Base-by-base conservation (phyloP, 1,140 invertebrate species). In the Drosophila hydei region DNA sequence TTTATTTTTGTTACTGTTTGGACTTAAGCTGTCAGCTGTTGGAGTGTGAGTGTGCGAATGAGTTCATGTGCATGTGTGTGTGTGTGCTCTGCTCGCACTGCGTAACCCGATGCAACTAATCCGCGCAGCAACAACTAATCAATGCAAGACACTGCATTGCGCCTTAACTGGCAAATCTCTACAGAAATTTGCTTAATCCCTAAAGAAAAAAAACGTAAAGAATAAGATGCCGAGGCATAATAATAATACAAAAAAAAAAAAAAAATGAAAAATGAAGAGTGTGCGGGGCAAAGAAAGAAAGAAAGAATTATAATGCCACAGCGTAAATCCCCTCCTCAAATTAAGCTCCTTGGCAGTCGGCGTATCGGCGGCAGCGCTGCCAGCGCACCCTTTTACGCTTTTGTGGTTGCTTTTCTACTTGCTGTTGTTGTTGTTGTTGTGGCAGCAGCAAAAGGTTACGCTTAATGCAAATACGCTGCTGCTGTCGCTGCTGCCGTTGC, bases 321-420 rank as follows among this genome's bases (percentile, higher is more conserved):
- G 63, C 75, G 72, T 68, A 85, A 90, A 90, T 90, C 79, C 88
- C 88, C 77, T 72, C 64, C 75, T 90, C 80, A 90, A 90, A 90
- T 90, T 90, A 90, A 90, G 88, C 88, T 81, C 55, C 88, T 90
- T 88, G 80, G 64, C 75, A 83, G 67, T 72, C 69, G n/a, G 72
- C 64, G 65, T 71, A 83, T 80, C 59, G 74, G 63, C 70, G 55
- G 56, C 79, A 65, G 58, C 50, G 58, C 51, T 30, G 27, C 27
- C 54, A 25, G 43, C 30, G 18, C 30, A 43, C 50, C 40, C 48
- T 38, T 33, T 51, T 38, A 33, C 19, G 19, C 43, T 38, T 75
- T 27, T 14, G 21, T 27, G 5, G 45, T 27, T 48, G 54, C 33
- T 40, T 45, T 58, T 27, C 25, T 47, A 47, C 40, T 48, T 52